Evolutionary conservation across 2,797 vertebrate genomes (phyloP), one percentile per base, ranked within the genome.

Genomic region (Selene dorsalis): DNA sequence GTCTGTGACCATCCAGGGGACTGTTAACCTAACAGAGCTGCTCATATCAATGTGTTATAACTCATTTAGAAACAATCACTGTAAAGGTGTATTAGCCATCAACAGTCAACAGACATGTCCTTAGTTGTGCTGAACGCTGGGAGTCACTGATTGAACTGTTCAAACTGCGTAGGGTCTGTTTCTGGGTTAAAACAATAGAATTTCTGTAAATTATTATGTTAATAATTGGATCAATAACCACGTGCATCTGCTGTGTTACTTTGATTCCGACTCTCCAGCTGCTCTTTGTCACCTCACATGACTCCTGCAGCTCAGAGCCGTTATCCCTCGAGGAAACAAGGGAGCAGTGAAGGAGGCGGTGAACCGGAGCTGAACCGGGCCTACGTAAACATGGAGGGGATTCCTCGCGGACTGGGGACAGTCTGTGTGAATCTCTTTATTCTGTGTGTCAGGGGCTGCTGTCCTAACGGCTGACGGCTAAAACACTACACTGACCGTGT

Each of bases 321-420:
- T 52, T 75, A 48, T 52, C 82, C 73, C 74, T 71, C 59, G 7
- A 87, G 88, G 88, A 80, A 62, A 70, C 81, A 47, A 86, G 90
- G 83, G 9, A 60, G 75, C 82, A 81, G 1, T 0, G 57, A 28
- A 84, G 84, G 74, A 35, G 28, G 68, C 48, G 71, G 70, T 13
- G 69, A 32, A 38, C n/a, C 9, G 63, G 74, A n/a, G 64, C 13
- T 69, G 87, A 62, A 87, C 87, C 11, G 60, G 69, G 84, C 90
- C 89, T 67, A 41, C 56, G 79, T 87, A 82, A 90, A 91, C 87
- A 90, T 83, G 87, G 90, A 87, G 87, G 84, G 84, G 83, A 71
- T 57, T 80, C 86, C 85, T 74, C 62, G 53, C 79, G 68, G 77
- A 56, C 82, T 62, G 80, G 59, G 84, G 71, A 74, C 80, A 50